These are phyloP conservation scores for Apostichopus japonicus DNA, from an alignment of 35 echinoderm and acorn worm genomes.

Conservation along the genomic window DNA sequence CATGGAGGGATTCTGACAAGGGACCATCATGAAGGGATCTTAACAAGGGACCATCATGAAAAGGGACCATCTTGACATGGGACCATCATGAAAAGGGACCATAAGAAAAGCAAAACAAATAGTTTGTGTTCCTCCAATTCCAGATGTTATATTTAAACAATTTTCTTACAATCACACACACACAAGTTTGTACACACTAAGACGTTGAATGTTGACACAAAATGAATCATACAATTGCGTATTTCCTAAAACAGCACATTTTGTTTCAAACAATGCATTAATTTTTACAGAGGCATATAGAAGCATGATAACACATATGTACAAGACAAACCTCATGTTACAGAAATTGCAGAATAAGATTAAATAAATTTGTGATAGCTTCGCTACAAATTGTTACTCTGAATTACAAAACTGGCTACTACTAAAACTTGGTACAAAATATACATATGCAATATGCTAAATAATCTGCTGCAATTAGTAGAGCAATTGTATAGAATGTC, in stretches of 20 bases:
- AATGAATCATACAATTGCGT: constrained; percentile 36
- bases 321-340: constrained; percentile 43
- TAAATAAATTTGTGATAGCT: constrained; percentile 56
- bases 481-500: background rate
- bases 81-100: too few species aligned
- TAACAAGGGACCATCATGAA: too few species aligned
- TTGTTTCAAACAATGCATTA: constrained; percentile 11
- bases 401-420: constrained; percentile 34
- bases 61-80: too few species aligned
- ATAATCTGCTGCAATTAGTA: background rate
- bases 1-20: too few species aligned
- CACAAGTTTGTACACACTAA: constrained; percentile 55
- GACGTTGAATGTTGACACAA: constrained; percentile 37
- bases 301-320: constrained; percentile 30
- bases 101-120: background rate
- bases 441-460: constrained; percentile 41
- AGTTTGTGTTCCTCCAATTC: constrained; percentile 53
- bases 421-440: constrained; percentile 45
- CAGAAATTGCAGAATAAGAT: constrained; percentile 22
- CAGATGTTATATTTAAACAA: constrained; percentile 46
- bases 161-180: constrained; percentile 65
- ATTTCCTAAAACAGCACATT: constrained; percentile 59
- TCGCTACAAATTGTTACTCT: constrained; percentile 34
- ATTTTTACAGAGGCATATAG: constrained; percentile 20
- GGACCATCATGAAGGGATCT: too few species aligned